A percentile compares a stretch with the other conserved stretches of the same genome.
Evolutionary conservation across 2,888 invertebrate genomes (phyloP).

Genomic region (Stratiomys singularior): DNA sequence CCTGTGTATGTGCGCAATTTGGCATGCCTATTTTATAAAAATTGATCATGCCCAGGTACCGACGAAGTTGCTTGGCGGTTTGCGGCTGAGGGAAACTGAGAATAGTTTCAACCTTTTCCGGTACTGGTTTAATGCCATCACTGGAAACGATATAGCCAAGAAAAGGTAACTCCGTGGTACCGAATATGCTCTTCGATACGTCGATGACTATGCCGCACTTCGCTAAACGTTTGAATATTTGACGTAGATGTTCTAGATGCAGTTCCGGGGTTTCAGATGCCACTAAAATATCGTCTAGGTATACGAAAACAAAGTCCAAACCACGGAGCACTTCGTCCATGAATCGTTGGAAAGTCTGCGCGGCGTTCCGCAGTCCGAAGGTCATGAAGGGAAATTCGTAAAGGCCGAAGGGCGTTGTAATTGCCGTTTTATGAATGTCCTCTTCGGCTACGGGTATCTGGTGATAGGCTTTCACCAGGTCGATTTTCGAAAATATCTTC

Average conservation of each 20-base stretch:
- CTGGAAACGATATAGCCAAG: slow-evolving; percentile 14
- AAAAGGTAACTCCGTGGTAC: slow-evolving; percentile 37
- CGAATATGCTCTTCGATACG: slow-evolving; percentile 52
- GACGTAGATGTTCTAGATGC: slow-evolving; percentile 53
- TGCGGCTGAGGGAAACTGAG: slow-evolving; percentile 32
- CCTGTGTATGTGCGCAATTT: too few species aligned
- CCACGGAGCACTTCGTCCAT: slow-evolving; percentile 56
- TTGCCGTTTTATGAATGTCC: slow-evolving; percentile 56
- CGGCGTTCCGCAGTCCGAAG: slow-evolving; percentile 60
- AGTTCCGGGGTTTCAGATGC: slow-evolving; percentile 53
- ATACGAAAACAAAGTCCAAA: slow-evolving; percentile 54
- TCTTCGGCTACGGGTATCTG: slow-evolving; percentile 57
- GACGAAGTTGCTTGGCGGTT: slow-evolving; percentile 44
- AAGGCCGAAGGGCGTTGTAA: slow-evolving; percentile 60
- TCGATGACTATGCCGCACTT: slow-evolving; percentile 53
- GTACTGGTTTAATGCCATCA: slow-evolving; percentile 32
- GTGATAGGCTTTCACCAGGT: slow-evolving; percentile 57
- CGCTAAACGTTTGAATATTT: slow-evolving; percentile 52
- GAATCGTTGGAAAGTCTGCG: slow-evolving; percentile 59
- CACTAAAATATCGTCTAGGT: slow-evolving; percentile 57
- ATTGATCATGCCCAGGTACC: slow-evolving; percentile 70
- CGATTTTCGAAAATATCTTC: too few species aligned
- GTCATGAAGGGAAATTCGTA: slow-evolving; percentile 58
- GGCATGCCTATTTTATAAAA: background rate
- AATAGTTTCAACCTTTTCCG: slow-evolving; percentile 41